A percentile compares a stretch with the other conserved stretches of the same genome.
Conservation (phyloP, 2,113 vertebrate genomes). For the Mus pahari region DNA sequence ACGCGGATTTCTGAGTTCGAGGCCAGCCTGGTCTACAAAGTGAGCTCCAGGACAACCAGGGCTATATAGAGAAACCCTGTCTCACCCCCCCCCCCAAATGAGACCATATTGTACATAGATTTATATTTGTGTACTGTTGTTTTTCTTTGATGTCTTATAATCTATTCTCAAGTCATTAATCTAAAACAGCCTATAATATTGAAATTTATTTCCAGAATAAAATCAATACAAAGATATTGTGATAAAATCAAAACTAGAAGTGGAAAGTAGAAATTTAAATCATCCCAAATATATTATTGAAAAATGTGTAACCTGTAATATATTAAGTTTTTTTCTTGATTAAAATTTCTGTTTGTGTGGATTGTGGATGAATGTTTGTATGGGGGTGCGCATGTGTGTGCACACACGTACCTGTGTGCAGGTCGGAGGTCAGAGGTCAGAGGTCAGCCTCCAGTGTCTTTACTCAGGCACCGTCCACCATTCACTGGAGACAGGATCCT, state of each 20-base stretch:
- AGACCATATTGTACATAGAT: not conserved
- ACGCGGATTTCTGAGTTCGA: too few relatives aligned
- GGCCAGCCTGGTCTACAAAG: too few relatives aligned
- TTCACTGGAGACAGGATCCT: not conserved
- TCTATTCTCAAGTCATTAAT: conserved; percentile 1
- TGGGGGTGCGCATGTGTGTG: not conserved
- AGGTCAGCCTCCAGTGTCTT: not conserved
- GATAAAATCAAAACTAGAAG: conserved; percentile 21
- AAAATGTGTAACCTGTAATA: not conserved
- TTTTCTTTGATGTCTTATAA: not conserved
- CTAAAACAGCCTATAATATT: conserved; percentile 35
- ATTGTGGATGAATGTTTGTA: not conserved
- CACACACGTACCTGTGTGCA: not conserved
- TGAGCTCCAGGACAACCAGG: too few relatives aligned
- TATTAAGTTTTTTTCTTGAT: not conserved
- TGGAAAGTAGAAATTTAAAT: conserved; percentile 43
- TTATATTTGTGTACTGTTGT: not conserved
- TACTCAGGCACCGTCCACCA: not conserved
- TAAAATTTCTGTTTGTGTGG: not conserved
- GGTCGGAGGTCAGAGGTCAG: not conserved
- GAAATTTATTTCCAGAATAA: conserved; percentile 16
- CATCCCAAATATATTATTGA: not conserved
- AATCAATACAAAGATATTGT: conserved; percentile 11
- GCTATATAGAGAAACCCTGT: too few relatives aligned
- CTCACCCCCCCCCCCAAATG: too few relatives aligned